These are phyloP conservation scores for Drosophila seguyi DNA, from an alignment of 1,140 invertebrate species.

Conservation along the genomic window DNA sequence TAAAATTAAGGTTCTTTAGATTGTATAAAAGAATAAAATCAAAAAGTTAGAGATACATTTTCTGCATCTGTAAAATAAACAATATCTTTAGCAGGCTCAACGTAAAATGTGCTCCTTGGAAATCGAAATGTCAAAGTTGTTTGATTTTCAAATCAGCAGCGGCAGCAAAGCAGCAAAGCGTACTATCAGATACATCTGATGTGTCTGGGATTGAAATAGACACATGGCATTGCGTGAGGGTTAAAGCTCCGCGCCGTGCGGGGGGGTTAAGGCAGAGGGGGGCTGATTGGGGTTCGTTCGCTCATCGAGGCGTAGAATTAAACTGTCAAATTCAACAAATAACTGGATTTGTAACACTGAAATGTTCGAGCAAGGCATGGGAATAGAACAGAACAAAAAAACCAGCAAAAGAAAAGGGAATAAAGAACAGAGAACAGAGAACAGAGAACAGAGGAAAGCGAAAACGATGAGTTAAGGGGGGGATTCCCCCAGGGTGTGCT, in stretches of 20 bases:
- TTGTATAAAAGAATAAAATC: neutral
- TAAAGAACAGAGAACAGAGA: neutral
- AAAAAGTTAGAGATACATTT: neutral
- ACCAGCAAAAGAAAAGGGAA: neutral
- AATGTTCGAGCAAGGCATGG: conserved; percentile 12
- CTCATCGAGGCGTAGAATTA: conserved; percentile 83
- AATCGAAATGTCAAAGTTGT: conserved; percentile 75
- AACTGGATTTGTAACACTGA: conserved; percentile 70
- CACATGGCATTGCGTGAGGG: conserved; percentile 52
- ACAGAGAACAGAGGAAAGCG: neutral
- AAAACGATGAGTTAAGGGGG: neutral
- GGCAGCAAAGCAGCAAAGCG: conserved; percentile 13
- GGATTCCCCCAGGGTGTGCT: neutral
- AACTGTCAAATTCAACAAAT: conserved; percentile 84
- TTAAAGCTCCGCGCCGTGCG: conserved; percentile 8
- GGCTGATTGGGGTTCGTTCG: conserved; percentile 32
- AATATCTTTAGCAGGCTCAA: conserved; percentile 5
- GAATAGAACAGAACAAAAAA: neutral
- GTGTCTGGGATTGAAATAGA: conserved; percentile 62
- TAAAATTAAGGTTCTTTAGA: too few relatives aligned
- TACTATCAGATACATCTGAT: conserved; percentile 48
- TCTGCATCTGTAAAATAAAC: neutral
- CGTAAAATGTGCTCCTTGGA: conserved; percentile 29
- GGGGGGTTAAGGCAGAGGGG: conserved; percentile 5
- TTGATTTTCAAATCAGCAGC: conserved; percentile 73